phyloP scores from a whole-genome alignment of 2,113 vertebrate genomes.

The Gallinago paraguaiae region DNA sequence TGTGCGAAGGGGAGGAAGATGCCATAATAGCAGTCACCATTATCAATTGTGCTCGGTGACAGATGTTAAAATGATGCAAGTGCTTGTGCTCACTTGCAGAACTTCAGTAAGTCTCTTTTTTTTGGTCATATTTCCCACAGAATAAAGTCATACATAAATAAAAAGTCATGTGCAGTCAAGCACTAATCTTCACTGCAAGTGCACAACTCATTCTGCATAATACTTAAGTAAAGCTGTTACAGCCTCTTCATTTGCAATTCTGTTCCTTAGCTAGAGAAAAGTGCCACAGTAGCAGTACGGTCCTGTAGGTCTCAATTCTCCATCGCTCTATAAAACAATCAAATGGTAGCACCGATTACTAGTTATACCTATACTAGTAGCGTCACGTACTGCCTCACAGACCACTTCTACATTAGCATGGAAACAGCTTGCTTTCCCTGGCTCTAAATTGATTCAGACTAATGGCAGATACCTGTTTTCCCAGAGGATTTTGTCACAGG shows the following conservation, averaged over 20 bases:
- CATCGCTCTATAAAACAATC: neutral
- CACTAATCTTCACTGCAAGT: neutral
- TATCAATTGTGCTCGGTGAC: constrained; percentile 55
- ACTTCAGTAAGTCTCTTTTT: constrained; percentile 35
- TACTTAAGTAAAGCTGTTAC: constrained; percentile 14
- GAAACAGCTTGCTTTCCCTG: neutral
- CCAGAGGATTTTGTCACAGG: neutral
- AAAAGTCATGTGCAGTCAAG: neutral
- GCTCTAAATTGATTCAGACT: neutral
- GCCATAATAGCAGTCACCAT: constrained; percentile 58
- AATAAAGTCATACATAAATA: constrained; percentile 29
- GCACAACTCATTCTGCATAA: constrained; percentile 34
- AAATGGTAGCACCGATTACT: neutral
- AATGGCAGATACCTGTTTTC: neutral
- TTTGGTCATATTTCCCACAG: neutral
- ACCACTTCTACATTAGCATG: neutral
- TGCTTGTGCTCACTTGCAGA: constrained; percentile 9
- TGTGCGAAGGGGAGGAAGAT: constrained; percentile 62
- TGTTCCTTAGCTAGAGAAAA: neutral
- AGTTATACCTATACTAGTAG: neutral
- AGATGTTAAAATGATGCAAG: constrained; percentile 65
- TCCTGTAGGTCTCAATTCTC: neutral
- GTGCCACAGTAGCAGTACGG: neutral
- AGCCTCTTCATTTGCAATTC: neutral
- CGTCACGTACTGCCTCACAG: neutral